Evolutionary conservation across 2,888 invertebrate species (phyloP).

Genomic region (Autographa pulchrina): DNA sequence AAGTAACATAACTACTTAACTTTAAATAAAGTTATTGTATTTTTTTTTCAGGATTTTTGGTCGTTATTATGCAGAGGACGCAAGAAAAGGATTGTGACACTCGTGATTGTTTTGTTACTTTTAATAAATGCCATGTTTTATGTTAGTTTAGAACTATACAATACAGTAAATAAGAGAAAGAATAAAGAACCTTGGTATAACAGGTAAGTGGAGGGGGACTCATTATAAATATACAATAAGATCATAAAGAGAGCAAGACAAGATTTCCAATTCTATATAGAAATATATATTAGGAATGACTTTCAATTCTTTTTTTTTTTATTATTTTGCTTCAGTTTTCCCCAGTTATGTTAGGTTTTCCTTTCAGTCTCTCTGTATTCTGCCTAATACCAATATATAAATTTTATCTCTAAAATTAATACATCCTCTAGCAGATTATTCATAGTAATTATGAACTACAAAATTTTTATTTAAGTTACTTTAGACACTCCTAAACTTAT

Average conservation of each 20-base stretch:
- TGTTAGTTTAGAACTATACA: constrained; percentile 80
- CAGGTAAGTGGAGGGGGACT: constrained; percentile 66
- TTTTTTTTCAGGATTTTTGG: constrained; percentile 76
- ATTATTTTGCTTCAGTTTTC: neutral
- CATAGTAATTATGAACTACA: too few relatives aligned
- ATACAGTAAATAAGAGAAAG: constrained; percentile 71
- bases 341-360: neutral
- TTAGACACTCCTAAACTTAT: too few relatives aligned
- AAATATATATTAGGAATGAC: too few relatives aligned
- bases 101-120: constrained; percentile 75
- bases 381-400: too few relatives aligned
- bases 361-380: neutral
- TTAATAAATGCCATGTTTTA: constrained; percentile 83
- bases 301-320: too few relatives aligned
- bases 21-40: neutral
- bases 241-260: neutral
- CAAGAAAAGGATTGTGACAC: constrained; percentile 79
- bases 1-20: too few relatives aligned
- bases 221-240: neutral
- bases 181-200: constrained; percentile 78
- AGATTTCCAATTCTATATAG: neutral
- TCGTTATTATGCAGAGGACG: constrained; percentile 81
- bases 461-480: too few relatives aligned
- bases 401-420: too few relatives aligned
- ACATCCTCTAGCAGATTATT: too few relatives aligned